These are phyloP conservation scores for Phocoena sinus DNA, from an alignment of 2,113 vertebrate genomes.

Conservation along the genomic window DNA sequence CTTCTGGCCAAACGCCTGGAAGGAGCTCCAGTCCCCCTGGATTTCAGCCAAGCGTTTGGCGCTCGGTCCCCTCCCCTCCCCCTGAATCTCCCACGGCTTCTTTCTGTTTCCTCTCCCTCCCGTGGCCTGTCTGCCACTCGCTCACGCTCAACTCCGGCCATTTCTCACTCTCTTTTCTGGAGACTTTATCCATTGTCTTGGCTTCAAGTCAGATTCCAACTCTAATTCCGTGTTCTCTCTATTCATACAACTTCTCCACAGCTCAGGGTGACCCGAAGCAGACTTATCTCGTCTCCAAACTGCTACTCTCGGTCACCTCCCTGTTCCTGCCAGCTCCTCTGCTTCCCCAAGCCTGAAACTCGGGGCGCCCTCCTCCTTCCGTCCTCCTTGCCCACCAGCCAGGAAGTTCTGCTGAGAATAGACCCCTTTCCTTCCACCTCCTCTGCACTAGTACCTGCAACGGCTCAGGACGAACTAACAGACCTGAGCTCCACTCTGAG, in stretches of 20 bases:
- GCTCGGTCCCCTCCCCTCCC: too few relatives aligned
- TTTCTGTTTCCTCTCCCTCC: neutral
- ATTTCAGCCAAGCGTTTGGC: too few relatives aligned
- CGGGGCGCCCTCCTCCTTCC: neutral
- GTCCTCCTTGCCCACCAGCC: neutral
- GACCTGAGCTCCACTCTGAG: neutral
- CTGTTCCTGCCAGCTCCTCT: neutral
- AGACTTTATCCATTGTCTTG: neutral
- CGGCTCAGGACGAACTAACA: neutral
- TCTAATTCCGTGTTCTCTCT: neutral
- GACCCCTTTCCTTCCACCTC: neutral
- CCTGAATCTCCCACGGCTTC: too few relatives aligned
- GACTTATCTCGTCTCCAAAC: neutral
- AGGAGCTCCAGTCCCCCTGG: too few relatives aligned
- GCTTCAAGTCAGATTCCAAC: neutral
- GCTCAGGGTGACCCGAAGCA: neutral
- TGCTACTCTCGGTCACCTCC: neutral
- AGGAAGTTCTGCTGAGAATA: neutral
- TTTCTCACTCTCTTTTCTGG: neutral
- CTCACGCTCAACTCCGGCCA: neutral
- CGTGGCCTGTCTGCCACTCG: neutral
- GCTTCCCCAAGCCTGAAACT: neutral
- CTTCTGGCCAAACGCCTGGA: neutral
- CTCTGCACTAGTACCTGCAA: neutral
- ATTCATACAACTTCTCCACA: neutral